Evolutionary conservation across 2,797 vertebrate species (phyloP).

Genomic region (Selene dorsalis): DNA sequence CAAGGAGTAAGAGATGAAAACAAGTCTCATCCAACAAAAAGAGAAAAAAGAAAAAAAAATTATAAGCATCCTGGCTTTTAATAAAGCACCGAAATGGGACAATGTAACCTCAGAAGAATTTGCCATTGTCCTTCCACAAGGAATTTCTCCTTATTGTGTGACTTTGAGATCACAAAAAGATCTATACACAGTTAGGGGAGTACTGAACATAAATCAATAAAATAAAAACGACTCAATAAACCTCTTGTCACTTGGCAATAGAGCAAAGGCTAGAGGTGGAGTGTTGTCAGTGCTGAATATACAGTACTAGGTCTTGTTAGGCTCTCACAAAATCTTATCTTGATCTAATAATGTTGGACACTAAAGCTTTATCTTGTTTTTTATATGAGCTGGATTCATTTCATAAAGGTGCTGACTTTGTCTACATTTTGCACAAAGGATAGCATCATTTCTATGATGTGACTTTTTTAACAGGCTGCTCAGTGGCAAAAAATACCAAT

Average conservation of each 20-base stretch:
- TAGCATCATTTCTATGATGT: neutral
- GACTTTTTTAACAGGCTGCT: neutral
- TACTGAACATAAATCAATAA: neutral
- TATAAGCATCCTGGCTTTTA: slow-evolving; percentile 25
- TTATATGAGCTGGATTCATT: neutral
- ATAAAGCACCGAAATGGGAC: slow-evolving; percentile 32
- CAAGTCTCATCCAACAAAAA: slow-evolving; percentile 10
- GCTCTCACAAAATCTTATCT: neutral
- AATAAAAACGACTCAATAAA: neutral
- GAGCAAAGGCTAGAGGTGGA: neutral
- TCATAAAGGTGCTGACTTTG: neutral
- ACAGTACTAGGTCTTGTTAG: neutral
- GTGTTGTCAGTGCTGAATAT: neutral
- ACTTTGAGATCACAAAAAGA: slow-evolving; percentile 37
- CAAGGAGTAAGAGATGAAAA: slow-evolving; percentile 34
- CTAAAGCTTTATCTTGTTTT: neutral
- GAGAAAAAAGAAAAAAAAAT: neutral
- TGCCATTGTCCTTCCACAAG: slow-evolving; percentile 26
- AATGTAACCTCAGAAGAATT: slow-evolving; percentile 33
- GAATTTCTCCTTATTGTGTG: slow-evolving; percentile 47
- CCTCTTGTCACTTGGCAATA: neutral
- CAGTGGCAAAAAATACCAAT: neutral
- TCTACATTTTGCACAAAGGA: neutral
- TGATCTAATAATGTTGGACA: neutral
- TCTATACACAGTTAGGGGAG: neutral